Base-by-base conservation (phyloP, 2,888 invertebrate genomes). In the Vandiemenella viatica region DNA sequence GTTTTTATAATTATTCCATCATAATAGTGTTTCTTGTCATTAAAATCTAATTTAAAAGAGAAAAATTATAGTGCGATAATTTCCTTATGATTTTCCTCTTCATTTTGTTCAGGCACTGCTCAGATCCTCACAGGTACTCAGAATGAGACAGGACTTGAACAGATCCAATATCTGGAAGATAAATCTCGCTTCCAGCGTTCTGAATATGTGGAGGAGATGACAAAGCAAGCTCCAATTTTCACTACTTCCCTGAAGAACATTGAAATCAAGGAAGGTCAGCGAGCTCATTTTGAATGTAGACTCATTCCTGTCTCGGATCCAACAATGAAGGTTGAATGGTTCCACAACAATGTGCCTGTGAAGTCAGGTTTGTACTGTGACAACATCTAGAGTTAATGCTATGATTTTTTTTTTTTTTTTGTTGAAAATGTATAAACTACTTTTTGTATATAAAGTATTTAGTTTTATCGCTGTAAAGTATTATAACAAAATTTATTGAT, bases 251-350 rank as follows among this genome's bases (percentile, higher is more conserved):
- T 93, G 58, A 90, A 91, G 63, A 90, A 90, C 60, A 76, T 91
- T 49, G 88, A 91, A 61, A 87, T 95, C 58, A 88, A 87, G 64
- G 95, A 95, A 71, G 91, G 92, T 1, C 91, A 93, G 66, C 74
- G 91, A 51, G 91, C 92, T 46, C 95, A 95, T 63, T 91, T 95
- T 61, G 95, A 95, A 67, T 90, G 90, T 58, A 80, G 92, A 45
- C 69, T 95, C 51, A 93, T 93, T 59, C 95, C 95, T 5, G 91
- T 92, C 15, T 92, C 90, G 7, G 95, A 95, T 67, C 74, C 88
- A 1, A 86, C 88, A 2, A 82, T 95, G 83, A 87, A 85, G 65
- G 90, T 95, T 1, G 90, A 92, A 67, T 95, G 95, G 93, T 91
- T 86, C 70, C 88, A 91, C 61, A 92, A 95, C 62, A 89, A 88